A percentile compares a stretch with the other conserved stretches of the same genome.
phyloP scores from a whole-genome alignment of 2,888 invertebrate genomes.

The Alsophila aescularia region DNA sequence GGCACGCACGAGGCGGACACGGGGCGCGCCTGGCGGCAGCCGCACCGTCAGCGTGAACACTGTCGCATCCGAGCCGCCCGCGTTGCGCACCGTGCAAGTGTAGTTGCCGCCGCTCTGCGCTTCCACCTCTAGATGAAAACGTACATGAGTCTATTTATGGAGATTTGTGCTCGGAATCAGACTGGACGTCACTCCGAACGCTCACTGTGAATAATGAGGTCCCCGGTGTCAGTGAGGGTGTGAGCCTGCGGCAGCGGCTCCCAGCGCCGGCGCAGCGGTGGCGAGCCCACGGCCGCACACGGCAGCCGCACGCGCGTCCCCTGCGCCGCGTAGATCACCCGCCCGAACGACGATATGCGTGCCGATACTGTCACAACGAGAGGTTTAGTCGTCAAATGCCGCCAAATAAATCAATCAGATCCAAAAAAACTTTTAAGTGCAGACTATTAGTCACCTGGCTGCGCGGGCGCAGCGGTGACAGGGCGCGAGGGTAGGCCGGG shows the following conservation, averaged over 20 bases:
- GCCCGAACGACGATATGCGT: slow-evolving; percentile 91
- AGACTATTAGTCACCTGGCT: slow-evolving; percentile 54
- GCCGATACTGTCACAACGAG: slow-evolving; percentile 86
- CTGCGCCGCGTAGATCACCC: slow-evolving; percentile 84
- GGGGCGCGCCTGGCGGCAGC: slow-evolving; percentile 82
- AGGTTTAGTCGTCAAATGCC: background rate
- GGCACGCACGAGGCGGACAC: slow-evolving; percentile 85
- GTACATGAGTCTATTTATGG: background rate
- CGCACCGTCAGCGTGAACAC: slow-evolving; percentile 86
- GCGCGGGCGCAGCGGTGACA: slow-evolving; percentile 82
- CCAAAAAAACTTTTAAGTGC: no score
- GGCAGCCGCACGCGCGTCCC: slow-evolving; percentile 87
- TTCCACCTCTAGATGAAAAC: slow-evolving; percentile 83
- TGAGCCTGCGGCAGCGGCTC: slow-evolving; percentile 78
- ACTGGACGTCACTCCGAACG: background rate
- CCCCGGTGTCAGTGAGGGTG: slow-evolving; percentile 84
- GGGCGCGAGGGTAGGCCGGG: slow-evolving; percentile 86
- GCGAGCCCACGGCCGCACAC: slow-evolving; percentile 87
- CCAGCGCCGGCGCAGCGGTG: slow-evolving; percentile 87
- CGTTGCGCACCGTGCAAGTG: slow-evolving; percentile 90
- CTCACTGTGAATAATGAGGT: slow-evolving; percentile 87
- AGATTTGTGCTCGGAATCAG: background rate
- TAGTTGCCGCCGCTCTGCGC: slow-evolving; percentile 88
- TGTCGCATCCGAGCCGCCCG: slow-evolving; percentile 90
- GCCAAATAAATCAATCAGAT: no score